Evolutionary conservation across 2,888 invertebrate species (phyloP), one percentile per base, ranked within the genome.

Genomic region (Furcula furcula): DNA sequence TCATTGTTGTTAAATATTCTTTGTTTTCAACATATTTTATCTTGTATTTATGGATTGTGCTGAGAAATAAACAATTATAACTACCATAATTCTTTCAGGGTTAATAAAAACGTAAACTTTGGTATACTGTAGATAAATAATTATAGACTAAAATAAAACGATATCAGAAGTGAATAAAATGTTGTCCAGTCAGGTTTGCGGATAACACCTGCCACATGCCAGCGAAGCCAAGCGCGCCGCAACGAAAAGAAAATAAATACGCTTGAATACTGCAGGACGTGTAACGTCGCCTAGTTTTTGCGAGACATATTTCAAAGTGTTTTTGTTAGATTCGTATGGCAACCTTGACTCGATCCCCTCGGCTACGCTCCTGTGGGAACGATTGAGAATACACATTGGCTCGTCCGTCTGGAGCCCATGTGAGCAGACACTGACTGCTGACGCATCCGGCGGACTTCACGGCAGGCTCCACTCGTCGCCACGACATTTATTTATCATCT

Each of bases 311-410:
- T 68, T 61, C 58, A 64, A 72, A 64, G 46, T 59, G 68, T 82
- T 82, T 84, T 86, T 82, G 73, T 77, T 73, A 69, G 66, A 76
- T 77, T 80, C 76, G 76, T 74, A 76, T 65, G 65, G 72, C 72
- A 84, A 76, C 86, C 84, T 84, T 81, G 83, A 78, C 69, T 77
- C 67, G 75, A 67, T 74, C 75, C 80, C 77, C 72, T 74, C 64
- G 60, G 72, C 64, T 67, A 65, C 62, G 71, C 59, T 70, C 75
- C 78, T 86, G 87, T 87, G 86, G 85, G 85, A 86, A 84, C 77
- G 65, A 71, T 64, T 60, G 65, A 63, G 73, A 70, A 67, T 73
- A 68, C 71, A 74, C 74, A 68, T 71, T 72, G 68, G 71, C 62
- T 58, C 58, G 71, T 44, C 57, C 80, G 85, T 81, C 82, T 86